Base-by-base conservation (phyloP, 2,113 vertebrate genomes). In the Ia io region DNA sequence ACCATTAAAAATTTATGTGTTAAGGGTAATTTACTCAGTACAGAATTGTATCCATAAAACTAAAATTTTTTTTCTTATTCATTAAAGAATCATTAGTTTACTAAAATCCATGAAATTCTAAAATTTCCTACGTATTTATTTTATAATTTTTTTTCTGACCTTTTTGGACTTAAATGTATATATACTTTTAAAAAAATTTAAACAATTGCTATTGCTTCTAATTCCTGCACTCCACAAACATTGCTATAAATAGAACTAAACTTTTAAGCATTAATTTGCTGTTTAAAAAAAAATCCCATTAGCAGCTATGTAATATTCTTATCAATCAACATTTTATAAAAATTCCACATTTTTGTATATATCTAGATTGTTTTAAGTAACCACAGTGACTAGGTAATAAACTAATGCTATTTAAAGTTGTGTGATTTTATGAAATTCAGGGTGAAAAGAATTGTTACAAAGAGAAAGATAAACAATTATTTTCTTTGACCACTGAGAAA, bases 341-440 rank as follows among this genome's bases (percentile, higher is more conserved):
- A 99, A 99, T 99, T 99, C 99, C 99, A 99, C 98, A 99, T 99
- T 99, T 98, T 99, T 99, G 98, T 99, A 99, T 97, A 99, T 99
- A 99, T 98, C 97, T 98, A 98, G 97, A 98, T 98, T 98, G 98
- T 99, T 99, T 99, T 98, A 99, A 98, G 97, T 99, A 99, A 99
- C 56, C 98, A 99, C 98, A 98, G 98, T 98, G 98, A 98, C 97
- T 98, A 98, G 98, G 97, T 98, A 99, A 99, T 99, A 99, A 99
- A 99, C 98, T 98, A 99, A 99, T 98, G 98, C 98, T 99, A 98
- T 99, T 99, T 98, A 98, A 99, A 98, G 84, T 8, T 92, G 96
- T 98, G 97, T 98, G 95, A 83, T 97, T 87, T 90, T 96, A 5
- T 70, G 96, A 84, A 59, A 93, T 91, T 95, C 47, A 83, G 32